Evolutionary conservation across 2,888 invertebrate species (phyloP), one percentile per base, ranked within the genome.

Genomic region (Theodoxus fluviatilis): DNA sequence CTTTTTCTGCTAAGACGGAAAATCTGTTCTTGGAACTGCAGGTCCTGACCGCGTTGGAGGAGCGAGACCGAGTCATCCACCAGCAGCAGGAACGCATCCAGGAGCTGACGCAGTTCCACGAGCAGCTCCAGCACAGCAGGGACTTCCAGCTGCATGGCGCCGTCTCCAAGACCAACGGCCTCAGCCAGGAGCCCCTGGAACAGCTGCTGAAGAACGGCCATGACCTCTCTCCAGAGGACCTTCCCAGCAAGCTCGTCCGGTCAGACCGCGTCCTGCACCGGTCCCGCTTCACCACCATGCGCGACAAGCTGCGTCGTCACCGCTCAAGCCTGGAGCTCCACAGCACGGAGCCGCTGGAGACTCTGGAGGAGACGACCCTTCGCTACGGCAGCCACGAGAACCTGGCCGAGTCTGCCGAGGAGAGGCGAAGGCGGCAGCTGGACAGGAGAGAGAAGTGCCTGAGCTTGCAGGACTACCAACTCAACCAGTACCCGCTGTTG

Each of bases 371-470:
- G 61, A 71, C 73, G 18, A 70, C 74, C 9, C 67, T 78, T 0
- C 71, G 78, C 40, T 82, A 77, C 69, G 76, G 80, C 65, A 83
- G 82, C 73, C 80, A 81, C 69, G 83, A 83, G 63, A 81, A 81
- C 68, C 71, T 83, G 31, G 71, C 74, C 2, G 72, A 70, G 33
- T 22, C 22, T 9, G 37, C 63, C 9, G 70, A 71, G 18, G 40
- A 69, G 38, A 71, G 69, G 52, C 63, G 68, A 37, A 47, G 31
- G 1, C 18, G 70, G 12, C 59, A 25, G 25, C 67, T 57, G 61
- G 64, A 47, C 31, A 43, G 67, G 38, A 67, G 64, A 63, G 75
- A 74, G 59, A 43, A 73, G 12, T 74, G 75, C 52, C 65, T 57
- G 55, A 76, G 74, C 35, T 68, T 78, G n/a, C 71, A 74, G 0